A percentile compares a stretch with the other conserved stretches of the same genome.
Conservation (phyloP, 2,113 vertebrate genomes). For the Cynoglossus semilaevis region DNA sequence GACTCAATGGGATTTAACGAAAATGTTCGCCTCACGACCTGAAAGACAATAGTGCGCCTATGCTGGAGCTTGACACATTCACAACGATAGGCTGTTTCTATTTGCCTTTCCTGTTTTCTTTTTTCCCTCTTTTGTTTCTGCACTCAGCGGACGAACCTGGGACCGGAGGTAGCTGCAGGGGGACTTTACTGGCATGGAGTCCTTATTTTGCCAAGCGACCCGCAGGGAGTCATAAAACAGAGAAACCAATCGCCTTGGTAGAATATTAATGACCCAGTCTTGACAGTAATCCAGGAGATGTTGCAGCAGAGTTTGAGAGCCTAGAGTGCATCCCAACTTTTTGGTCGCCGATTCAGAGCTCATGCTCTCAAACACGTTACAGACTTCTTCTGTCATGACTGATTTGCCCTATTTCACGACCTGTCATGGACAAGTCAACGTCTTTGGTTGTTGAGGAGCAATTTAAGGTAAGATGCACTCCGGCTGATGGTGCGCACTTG, state of each 20-base stretch:
- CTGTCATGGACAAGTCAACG: slow-evolving; percentile 67
- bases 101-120: slow-evolving; percentile 7
- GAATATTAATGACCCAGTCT: slow-evolving; percentile 54
- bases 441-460: slow-evolving; percentile 73
- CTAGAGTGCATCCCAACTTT: slow-evolving; percentile 62
- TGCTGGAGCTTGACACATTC: slow-evolving; percentile 40
- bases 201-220: slow-evolving; percentile 47
- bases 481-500: slow-evolving; percentile 22
- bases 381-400: slow-evolving; percentile 57
- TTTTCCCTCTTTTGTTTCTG: background rate
- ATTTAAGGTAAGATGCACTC: slow-evolving; percentile 66
- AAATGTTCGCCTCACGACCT: slow-evolving; percentile 35
- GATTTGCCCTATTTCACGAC: slow-evolving; percentile 44
- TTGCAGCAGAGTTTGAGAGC: slow-evolving; percentile 60
- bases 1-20: slow-evolving; percentile 51
- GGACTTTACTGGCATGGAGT: slow-evolving; percentile 54
- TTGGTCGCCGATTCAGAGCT: slow-evolving; percentile 23
- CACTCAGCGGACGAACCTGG: slow-evolving; percentile 37
- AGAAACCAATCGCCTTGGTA: slow-evolving; percentile 46
- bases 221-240: slow-evolving; percentile 52
- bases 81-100: slow-evolving; percentile 20
- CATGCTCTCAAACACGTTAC: slow-evolving; percentile 15
- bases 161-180: slow-evolving; percentile 21
- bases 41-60: slow-evolving; percentile 51
- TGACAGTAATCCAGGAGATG: slow-evolving; percentile 39